Evolutionary conservation across 2,113 vertebrate genomes (phyloP).

Genomic region (Strix aluco): DNA sequence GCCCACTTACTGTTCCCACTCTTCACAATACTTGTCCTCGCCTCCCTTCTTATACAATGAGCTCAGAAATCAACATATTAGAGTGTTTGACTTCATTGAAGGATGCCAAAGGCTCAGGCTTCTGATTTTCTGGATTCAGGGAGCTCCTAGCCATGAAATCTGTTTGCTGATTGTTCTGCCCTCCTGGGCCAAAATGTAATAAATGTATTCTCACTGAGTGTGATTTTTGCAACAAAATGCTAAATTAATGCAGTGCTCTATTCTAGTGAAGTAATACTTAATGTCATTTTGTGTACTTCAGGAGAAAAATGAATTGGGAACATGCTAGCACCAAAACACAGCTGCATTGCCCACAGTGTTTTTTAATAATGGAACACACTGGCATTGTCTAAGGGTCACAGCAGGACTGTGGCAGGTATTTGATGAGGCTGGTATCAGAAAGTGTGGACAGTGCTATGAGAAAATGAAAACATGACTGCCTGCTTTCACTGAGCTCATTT

Average conservation of each 20-base stretch:
- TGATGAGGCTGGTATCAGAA: neutral
- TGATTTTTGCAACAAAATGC: neutral
- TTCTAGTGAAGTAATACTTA: neutral
- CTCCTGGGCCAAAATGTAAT: neutral
- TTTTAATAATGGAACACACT: neutral
- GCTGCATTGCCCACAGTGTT: neutral
- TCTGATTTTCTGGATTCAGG: neutral
- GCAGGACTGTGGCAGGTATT: neutral
- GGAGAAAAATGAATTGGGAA: neutral
- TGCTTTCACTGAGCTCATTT: neutral
- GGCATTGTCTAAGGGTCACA: neutral
- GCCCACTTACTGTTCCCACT: neutral
- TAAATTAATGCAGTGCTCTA: neutral
- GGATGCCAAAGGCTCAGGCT: neutral
- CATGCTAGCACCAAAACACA: neutral
- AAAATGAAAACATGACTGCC: neutral
- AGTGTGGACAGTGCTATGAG: neutral
- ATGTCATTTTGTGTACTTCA: neutral
- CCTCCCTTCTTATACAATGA: neutral
- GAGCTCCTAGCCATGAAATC: neutral
- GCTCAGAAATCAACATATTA: neutral
- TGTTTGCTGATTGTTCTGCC: conserved; percentile 1
- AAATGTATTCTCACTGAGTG: neutral
- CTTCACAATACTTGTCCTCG: neutral
- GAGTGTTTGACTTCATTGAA: neutral